Conservation (phyloP, 2,797 vertebrate genomes). For the Carcharodon carcharias region DNA sequence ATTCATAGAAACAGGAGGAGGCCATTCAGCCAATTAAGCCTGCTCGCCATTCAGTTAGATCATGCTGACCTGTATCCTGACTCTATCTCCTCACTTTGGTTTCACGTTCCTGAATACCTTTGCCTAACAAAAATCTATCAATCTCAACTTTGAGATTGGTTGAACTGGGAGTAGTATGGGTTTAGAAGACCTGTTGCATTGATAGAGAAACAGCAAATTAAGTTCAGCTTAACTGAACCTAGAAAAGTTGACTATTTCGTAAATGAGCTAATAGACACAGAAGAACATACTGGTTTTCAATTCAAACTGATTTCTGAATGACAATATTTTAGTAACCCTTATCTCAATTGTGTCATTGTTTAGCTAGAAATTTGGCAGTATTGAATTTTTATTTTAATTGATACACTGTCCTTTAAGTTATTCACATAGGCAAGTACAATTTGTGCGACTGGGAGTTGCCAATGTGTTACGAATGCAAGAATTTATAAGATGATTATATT, state of each 20-base stretch:
- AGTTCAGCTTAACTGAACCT: not conserved
- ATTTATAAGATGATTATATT: no score
- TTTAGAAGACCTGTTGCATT: not conserved
- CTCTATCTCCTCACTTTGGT: no score
- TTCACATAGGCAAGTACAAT: not conserved
- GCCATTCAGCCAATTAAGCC: no score
- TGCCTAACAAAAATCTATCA: not conserved
- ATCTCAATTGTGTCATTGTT: not conserved
- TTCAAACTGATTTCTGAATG: not conserved
- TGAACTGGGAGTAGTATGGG: not conserved
- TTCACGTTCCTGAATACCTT: no score
- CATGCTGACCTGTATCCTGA: no score
- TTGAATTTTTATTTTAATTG: not conserved
- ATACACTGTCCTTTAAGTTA: not conserved
- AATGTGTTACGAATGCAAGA: no score
- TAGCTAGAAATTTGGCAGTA: not conserved
- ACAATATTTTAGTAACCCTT: not conserved
- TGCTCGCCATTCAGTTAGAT: no score
- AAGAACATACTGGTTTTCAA: not conserved
- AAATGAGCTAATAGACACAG: not conserved
- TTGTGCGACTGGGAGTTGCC: not conserved
- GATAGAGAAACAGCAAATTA: not conserved
- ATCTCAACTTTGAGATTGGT: not conserved
- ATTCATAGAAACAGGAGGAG: no score
- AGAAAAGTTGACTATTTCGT: not conserved